These are phyloP conservation scores for Philaenus spumarius DNA, from an alignment of 1,140 invertebrate species.

Conservation along the genomic window DNA sequence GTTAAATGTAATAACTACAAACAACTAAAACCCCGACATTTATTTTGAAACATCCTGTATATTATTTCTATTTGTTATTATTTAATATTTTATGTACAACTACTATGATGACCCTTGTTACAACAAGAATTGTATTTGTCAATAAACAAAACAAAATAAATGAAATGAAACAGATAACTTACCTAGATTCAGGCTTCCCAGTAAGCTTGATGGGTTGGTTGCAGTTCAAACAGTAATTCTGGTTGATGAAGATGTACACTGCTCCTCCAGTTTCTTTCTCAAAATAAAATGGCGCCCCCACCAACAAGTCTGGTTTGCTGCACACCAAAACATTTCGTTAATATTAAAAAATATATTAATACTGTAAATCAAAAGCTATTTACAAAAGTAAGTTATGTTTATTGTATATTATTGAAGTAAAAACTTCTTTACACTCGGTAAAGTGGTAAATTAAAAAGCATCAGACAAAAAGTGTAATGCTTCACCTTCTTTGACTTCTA, in stretches of 20 bases:
- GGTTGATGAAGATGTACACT: conserved; percentile 80
- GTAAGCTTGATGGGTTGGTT: conserved; percentile 52
- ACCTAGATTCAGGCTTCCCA: conserved; percentile 62
- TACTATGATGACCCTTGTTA: not conserved
- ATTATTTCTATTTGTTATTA: not conserved
- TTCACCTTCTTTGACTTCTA: no score
- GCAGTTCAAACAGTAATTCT: conserved; percentile 36
- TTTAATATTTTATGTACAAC: not conserved
- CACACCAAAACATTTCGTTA: conserved; percentile 28
- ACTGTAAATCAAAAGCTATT: no score
- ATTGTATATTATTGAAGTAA: no score
- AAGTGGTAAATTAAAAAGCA: no score
- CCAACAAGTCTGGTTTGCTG: conserved; percentile 76
- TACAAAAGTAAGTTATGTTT: no score
- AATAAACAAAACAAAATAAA: not conserved
- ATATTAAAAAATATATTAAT: no score
- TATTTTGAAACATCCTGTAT: no score
- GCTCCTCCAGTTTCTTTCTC: conserved; percentile 72
- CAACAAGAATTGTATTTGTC: not conserved
- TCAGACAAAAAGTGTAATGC: no score
- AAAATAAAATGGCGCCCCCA: conserved; percentile 90
- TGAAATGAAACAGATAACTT: not conserved
- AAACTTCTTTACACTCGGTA: no score
- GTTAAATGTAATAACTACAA: no score
- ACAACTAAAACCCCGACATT: no score